These are phyloP conservation scores for Penaeus japonicus DNA, from an alignment of 1,140 invertebrate species.

Conservation along the genomic window DNA sequence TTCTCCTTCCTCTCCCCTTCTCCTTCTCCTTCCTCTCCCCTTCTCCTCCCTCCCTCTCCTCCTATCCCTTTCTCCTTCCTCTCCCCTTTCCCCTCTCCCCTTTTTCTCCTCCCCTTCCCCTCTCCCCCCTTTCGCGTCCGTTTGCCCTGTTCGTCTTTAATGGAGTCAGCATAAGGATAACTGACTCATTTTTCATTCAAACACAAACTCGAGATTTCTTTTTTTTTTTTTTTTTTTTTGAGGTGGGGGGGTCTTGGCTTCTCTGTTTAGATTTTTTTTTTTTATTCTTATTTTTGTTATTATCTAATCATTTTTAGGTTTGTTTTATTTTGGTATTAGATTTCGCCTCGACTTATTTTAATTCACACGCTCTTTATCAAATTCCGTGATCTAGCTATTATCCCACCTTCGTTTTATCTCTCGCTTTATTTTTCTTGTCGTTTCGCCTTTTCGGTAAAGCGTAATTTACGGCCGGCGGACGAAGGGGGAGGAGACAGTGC, in stretches of 20 bases:
- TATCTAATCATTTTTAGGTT: neutral
- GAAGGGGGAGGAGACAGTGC: too few species aligned
- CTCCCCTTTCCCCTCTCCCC: too few species aligned
- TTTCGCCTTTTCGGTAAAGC: neutral
- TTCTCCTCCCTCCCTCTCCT: too few species aligned
- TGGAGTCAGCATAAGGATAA: conserved; percentile 43
- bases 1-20: neutral
- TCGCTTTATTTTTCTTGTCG: neutral
- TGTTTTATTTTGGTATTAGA: too few species aligned
- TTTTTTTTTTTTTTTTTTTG: neutral
- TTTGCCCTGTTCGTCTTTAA: conserved; percentile 37
- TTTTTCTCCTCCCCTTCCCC: too few species aligned
- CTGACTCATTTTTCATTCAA: conserved; percentile 47
- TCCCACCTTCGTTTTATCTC: neutral
- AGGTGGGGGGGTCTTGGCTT: neutral
- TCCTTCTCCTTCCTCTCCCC: too few species aligned
- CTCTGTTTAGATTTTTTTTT: neutral
- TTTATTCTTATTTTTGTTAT: neutral
- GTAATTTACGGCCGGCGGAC: neutral
- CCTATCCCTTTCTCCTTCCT: too few species aligned
- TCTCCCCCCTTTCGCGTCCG: neutral
- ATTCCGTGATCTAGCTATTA: neutral
- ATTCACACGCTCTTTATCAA: neutral
- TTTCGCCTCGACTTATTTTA: too few species aligned
- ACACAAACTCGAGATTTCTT: neutral